A percentile compares a stretch with the other conserved stretches of the same genome.
phyloP scores from a whole-genome alignment of 2,797 vertebrate genomes.

The Onychomys leucogaster region DNA sequence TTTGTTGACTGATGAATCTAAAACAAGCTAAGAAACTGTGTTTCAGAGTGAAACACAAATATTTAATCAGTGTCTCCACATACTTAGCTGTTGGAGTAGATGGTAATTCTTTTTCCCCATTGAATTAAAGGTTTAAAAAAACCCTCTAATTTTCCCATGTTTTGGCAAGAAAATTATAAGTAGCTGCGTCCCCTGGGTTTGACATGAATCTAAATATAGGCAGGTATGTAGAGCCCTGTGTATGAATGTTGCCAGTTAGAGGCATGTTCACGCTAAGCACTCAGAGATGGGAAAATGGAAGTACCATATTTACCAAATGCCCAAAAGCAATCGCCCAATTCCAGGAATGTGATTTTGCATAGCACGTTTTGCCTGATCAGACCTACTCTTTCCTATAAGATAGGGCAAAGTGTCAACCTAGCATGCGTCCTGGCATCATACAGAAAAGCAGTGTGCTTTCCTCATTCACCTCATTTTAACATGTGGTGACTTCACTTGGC shows the following conservation, averaged over 20 bases:
- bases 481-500: background rate
- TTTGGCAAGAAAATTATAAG: constrained; percentile 67
- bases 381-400: background rate
- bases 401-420: background rate
- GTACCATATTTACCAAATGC: background rate
- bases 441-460: background rate
- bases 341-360: background rate
- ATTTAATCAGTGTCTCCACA: constrained; percentile 68
- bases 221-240: rapidly evolving
- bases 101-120: background rate
- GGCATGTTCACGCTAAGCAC: background rate
- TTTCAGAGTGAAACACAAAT: constrained; percentile 61
- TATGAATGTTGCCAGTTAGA: background rate
- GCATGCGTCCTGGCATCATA: background rate
- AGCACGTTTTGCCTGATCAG: background rate
- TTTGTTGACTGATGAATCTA: too few species aligned
- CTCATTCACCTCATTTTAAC: background rate
- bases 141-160: background rate
- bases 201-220: constrained; percentile 33
- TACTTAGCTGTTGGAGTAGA: background rate
- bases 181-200: constrained; percentile 49
- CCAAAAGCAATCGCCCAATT: background rate
- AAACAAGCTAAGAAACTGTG: constrained; percentile 62
- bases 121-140: background rate
- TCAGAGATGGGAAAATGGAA: background rate